Percentiles rank a stretch among this genome's conserved stretches.
Conservation (phyloP, 1,140 invertebrate species). For the Aphis craccivora region DNA sequence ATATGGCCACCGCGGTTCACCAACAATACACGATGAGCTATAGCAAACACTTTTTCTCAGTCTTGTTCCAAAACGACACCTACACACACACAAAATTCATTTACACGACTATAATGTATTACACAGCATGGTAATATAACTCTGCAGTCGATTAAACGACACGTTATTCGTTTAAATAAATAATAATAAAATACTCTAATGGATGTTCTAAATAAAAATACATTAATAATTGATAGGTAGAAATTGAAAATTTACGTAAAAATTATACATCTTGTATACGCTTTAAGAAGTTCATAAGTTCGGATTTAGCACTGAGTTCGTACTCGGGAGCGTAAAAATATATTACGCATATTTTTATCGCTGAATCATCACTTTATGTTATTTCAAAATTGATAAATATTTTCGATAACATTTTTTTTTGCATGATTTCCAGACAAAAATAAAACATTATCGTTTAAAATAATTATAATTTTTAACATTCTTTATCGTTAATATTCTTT, state of each 20-base stretch:
- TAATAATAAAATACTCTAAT: neutral
- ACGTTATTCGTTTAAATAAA: neutral
- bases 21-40: neutral
- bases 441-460: too few species aligned
- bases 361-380: too few species aligned
- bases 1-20: neutral
- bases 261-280: neutral
- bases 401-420: too few species aligned
- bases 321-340: too few species aligned
- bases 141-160: neutral
- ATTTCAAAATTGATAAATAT: too few species aligned
- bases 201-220: neutral
- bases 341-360: too few species aligned
- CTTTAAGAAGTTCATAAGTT: neutral
- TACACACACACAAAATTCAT: neutral
- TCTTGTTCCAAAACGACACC: neutral
- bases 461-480: too few species aligned
- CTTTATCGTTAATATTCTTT: too few species aligned
- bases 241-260: neutral
- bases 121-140: neutral
- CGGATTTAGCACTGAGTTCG: neutral
- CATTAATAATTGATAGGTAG: neutral
- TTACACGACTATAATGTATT: neutral
- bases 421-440: too few species aligned
- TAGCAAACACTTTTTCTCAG: conserved; percentile 27